Evolutionary conservation across 2,888 invertebrate species (phyloP), one percentile per base, ranked within the genome.

Genomic region (Drosophila lutescens): DNA sequence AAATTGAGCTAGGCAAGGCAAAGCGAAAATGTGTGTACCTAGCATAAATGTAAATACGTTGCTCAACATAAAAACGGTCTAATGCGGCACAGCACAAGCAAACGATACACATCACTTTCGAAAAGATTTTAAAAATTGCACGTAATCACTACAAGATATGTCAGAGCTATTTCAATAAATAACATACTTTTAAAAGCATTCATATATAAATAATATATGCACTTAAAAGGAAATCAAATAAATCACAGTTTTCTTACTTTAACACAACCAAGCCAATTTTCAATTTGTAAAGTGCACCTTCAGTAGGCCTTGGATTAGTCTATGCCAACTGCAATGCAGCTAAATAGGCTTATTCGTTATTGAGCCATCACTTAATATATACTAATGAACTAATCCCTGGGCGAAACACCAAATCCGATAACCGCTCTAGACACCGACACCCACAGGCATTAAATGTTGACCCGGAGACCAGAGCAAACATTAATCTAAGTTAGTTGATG

Each of bases 401-500:
- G 12, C 23, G 50, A 44, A 47, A 44, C 43, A 44, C 26, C 50
- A 50, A 60, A 55, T 50, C 60, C 60, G 50, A 41, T 60, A 51
- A 47, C 46, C 61, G 12, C 55, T 51, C 34, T 20, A 30, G 34
- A 46, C 49, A 34, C 56, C 30, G 38, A 13, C 36, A 58, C 44
- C 47, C 13, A n/a, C 17, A 32, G 20, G 54, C 34, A 34, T 26
- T 65, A 60, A 61, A 65, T 51, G 50, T 38, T 38, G 67, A 60
- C 43, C 77, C 44, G 30, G 56, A 53, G 68, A 26, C 40, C 71
- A n/a, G 13, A 20, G 43, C 55, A 32, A 56, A 55, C 66, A 74
- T 74, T 43, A 66, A 72, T 49, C 72, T 59, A 49, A 73, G 61
- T 57, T 47, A 67, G 55, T 62, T 34, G 9, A 59, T 58, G 66